A percentile compares a stretch with the other conserved stretches of the same genome.
Evolutionary conservation across 2,113 vertebrate species (phyloP).

Genomic region (Corvus hawaiiensis): DNA sequence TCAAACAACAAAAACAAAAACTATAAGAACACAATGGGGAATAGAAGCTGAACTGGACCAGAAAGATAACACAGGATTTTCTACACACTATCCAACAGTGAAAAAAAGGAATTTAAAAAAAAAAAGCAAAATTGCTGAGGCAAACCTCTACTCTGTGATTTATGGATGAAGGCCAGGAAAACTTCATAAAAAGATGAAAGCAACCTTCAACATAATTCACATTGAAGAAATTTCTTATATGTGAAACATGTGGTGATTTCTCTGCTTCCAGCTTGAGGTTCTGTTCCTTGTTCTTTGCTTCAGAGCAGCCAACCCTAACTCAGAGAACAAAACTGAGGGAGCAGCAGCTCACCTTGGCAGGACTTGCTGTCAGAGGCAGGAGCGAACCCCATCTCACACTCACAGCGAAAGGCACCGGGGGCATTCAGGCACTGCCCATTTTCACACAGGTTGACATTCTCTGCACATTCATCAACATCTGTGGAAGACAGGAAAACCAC

Average conservation of each 20-base stretch:
- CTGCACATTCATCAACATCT: slow-evolving; percentile 85
- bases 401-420: slow-evolving; percentile 78
- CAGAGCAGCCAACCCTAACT: background rate
- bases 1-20: background rate
- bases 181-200: slow-evolving; percentile 34
- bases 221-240: background rate
- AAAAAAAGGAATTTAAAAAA: background rate
- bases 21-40: background rate
- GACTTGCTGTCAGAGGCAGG: slow-evolving; percentile 71
- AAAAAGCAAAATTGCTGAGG: background rate
- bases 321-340: background rate
- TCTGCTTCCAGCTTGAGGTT: slow-evolving; percentile 30
- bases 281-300: slow-evolving; percentile 27
- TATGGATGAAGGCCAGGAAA: slow-evolving; percentile 30
- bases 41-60: background rate
- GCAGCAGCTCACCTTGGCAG: slow-evolving; percentile 77
- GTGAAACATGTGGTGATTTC: background rate
- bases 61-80: background rate
- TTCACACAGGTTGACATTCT: slow-evolving; percentile 77
- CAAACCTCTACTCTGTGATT: background rate
- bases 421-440: slow-evolving; percentile 83
- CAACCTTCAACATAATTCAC: slow-evolving; percentile 4
- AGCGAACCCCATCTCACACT: slow-evolving; percentile 86
- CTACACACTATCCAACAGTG: background rate
- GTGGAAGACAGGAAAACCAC: background rate